Evolutionary conservation across 2,113 vertebrate genomes (phyloP), one percentile per base, ranked within the genome.

Genomic region (Heterotilapia buettikoferi): DNA sequence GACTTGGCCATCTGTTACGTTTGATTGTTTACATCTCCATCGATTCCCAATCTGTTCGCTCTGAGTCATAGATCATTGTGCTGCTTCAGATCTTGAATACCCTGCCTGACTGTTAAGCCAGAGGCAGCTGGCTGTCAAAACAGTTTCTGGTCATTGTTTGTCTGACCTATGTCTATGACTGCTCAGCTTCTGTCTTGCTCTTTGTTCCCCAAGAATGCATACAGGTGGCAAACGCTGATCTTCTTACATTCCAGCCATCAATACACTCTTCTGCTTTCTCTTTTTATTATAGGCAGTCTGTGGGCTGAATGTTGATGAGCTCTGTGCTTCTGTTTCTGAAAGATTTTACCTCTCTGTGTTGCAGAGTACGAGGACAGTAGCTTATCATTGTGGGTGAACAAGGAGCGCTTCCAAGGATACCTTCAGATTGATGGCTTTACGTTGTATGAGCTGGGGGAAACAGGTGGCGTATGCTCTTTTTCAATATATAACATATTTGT

Each of bases 401-500:
- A 97, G 84, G 99, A 99, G 92, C 97, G 98, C 56, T 99, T 99
- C 96, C 98, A 98, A 94, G 97, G 96, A 24, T 99, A 99, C 86
- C 97, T 99, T 80, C 94, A 97, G 7, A 95, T 99, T 66, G 98
- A 99, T 80, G 98, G 98, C 40, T 99, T 99, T 89, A 98, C 97
- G 0, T 91, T 99, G 1, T 99, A 99, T 90, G 99, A 99, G 92
- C 97, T 99, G 13, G 98, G 98, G 93, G 98, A 99, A 87, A 99
- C 98, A 91, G 99, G 99, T 99, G 82, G 57, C 26, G 76, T 87
- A 71, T 83, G 24, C 40, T 76, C 26, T 45, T 84, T 66, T 82
- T 19, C 21, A 63, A n/a, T 29, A 57, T 54, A 13, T 56, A 19
- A 47, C 6, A 12, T 73, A 29, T 63, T 26, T 78, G 8, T 50